Base-by-base conservation (phyloP, 2,888 invertebrate genomes). In the Odontothrips loti region DNA sequence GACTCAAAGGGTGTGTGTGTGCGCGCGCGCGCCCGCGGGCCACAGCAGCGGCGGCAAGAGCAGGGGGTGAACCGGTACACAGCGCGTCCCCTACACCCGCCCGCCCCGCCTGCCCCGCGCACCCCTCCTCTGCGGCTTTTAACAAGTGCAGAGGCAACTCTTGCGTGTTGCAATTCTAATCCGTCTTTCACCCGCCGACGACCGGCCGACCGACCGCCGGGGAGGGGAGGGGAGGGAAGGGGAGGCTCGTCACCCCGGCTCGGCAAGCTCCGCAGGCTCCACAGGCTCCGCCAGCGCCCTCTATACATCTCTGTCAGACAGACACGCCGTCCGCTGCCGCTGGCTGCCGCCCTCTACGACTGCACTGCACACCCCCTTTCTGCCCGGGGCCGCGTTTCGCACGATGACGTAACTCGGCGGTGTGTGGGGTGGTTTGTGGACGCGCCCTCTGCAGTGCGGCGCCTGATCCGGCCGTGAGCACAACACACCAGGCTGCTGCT, bases 101-200 rank as follows among this genome's bases (percentile, higher is more conserved):
- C 63, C n/a, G n/a, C 68, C 27, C 27, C 17, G 0, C 0, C 58
- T 15, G 20, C 58, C 6, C 58, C 15, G 20, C 51, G 51, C 51
- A 51, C 68, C 23, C 68, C 68, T 68, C 68, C 68, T 27, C 27
- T 75, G 68, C 27, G 68, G 68, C 68, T 75, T 75, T 27, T 75
- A 75, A 75, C 68, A 75, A 75, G 68, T 75, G 68, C 68, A 27
- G 68, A 20, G 68, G 23, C 23, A 75, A 75, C 27, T 75, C 68
- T 75, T 75, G 68, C 68, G 68, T 75, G 68, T 75, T 75, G 68
- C 68, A 75, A 27, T 75, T 75, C 68, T 75, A 75, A 75, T 75
- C 68, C 68, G 68, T 75, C 68, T 75, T 43, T 75, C 68, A 75
- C 68, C 68, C 34, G 34, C 34, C 34, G 34, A 43, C 34, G 34